phyloP scores from a whole-genome alignment of 2,797 vertebrate species.

The Gobionotothen gibberifrons region DNA sequence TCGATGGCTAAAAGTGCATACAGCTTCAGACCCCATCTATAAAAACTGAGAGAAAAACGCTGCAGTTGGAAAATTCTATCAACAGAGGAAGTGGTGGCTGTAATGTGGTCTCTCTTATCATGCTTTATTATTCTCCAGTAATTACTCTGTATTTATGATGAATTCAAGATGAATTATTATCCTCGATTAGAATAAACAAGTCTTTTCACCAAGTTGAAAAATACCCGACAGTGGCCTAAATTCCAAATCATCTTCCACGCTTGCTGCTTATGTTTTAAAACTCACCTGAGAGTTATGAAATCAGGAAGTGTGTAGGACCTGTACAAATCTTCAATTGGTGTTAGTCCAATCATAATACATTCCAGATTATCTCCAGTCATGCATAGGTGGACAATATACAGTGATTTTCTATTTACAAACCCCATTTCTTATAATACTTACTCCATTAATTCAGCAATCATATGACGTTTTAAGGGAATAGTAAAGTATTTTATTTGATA shows the following conservation, averaged over 20 bases:
- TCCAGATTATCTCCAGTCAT: too few species aligned
- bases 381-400: too few species aligned
- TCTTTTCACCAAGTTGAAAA: background rate
- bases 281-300: background rate
- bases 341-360: too few species aligned
- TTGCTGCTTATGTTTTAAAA: background rate
- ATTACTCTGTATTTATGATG: slow-evolving; percentile 3
- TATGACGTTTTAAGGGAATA: too few species aligned
- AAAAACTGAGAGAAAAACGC: slow-evolving; percentile 35
- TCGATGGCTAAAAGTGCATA: slow-evolving; percentile 12
- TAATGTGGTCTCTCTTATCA: slow-evolving; percentile 3
- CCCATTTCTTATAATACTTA: too few species aligned
- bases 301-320: background rate
- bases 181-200: background rate
- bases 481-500: too few species aligned
- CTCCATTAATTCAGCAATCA: too few species aligned
- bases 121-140: background rate
- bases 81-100: slow-evolving; percentile 12
- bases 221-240: background rate
- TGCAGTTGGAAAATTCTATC: slow-evolving; percentile 26
- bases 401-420: too few species aligned
- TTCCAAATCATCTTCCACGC: background rate
- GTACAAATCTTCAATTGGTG: too few species aligned
- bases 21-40: slow-evolving; percentile 22
- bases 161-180: slow-evolving; percentile 14